Base-by-base conservation (phyloP, 1,140 invertebrate species). In the Nasonia vitripennis region DNA sequence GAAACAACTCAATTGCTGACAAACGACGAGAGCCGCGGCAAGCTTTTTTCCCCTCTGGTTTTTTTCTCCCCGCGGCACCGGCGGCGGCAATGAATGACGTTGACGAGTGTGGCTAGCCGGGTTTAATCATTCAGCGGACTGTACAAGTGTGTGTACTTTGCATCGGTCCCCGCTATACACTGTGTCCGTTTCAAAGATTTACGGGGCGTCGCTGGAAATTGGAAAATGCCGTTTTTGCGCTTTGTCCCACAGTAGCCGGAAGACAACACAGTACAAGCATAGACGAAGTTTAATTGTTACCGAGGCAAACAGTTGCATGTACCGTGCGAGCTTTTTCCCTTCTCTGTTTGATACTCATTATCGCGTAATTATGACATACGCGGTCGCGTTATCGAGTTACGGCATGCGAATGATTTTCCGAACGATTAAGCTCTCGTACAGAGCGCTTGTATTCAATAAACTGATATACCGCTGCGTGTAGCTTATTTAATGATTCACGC, bases 91-190 rank as follows among this genome's bases (percentile, higher is more conserved):
- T 82, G 81, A 82, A 55, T 55, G 70, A 82, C 70, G 48, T 12
- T 74, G 81, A 74, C 45, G 45, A 51, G 55, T 79, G 23, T 62
- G 78, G 11, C 48, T 48, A 48, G 70, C 70, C 37, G 45, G 55
- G 81, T 55, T 82, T 74, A 82, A 82, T 73, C 70, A 74, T 82
- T 51, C 70, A 82, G 14, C 20, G n/a, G 70, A 27, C 23, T 55
- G 12, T 81, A 78, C 78, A 79, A 79, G 55, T 67, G 55, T 48
- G 45, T 74, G 34, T 55, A n/a, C 70, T 74, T 81, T 81, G 45
- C 45, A 67, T 81, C 23, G n/a, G 55, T 4, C 55, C 17, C 55
- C 17, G 17, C 55, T 20, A 17, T 62, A 62, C 55, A 62, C 55
- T 62, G 55, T 17, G 20, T 51, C 68, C 27, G 37, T 81, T 23